Base-by-base conservation (phyloP, 2,888 invertebrate genomes). In the Halictus ligatus region DNA sequence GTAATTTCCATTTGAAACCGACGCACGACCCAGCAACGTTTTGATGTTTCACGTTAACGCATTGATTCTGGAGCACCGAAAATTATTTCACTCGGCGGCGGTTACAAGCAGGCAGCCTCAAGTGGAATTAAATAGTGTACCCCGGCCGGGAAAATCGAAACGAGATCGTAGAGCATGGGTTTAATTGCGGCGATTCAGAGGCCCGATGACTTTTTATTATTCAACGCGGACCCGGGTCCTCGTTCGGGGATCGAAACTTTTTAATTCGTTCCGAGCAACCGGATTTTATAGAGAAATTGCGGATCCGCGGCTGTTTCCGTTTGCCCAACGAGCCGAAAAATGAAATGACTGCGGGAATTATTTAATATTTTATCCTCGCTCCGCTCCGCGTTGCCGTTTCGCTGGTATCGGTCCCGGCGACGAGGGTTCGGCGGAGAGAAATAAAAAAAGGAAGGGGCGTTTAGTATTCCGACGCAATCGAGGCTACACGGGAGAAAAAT, bases 341-440 rank as follows among this genome's bases (percentile, higher is more conserved):
- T 76, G 50, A 75, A 73, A 76, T 74, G 60, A 54, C 84, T 69
- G 75, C n/a, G 48, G 48, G 78, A 84, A 78, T 84, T 84, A 84
- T 84, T 78, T 84, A 71, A 84, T 79, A 75, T 72, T 84, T 78
- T 74, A 58, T 25, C 74, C 8, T 21, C 64, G 18, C 46, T 35
- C 67, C 21, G 18, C 35, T 21, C 18, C 18, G 35, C 21, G 35
- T 67, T 35, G 67, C 29, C 35, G 67, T 67, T 67, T 67, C 67
- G n/a, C 35, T 10, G 67, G 43, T 78, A 50, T 58, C 71, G 83
- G 84, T 58, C 43, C 73, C 13, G 46, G 25, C 60, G 64, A 13
- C 64, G 46, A 54, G 83, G 76, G 77, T 43, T 50, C 40, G 25
- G 21, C 18, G 25, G 21, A n/a, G 21, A 54, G n/a, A 54, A 54